Conservation (phyloP, 2,113 vertebrate genomes). For the Sorex fumeus region DNA sequence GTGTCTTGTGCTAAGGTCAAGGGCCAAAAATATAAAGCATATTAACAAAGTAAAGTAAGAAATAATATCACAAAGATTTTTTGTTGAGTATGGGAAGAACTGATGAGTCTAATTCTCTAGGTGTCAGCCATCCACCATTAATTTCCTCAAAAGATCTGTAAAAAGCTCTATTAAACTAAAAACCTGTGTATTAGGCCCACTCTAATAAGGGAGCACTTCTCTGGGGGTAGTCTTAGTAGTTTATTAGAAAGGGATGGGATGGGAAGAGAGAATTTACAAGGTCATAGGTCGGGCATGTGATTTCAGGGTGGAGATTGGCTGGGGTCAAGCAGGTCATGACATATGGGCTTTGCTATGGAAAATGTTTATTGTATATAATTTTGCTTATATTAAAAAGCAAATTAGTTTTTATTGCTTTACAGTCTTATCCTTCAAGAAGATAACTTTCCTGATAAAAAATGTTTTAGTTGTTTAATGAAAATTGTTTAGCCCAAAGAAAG, state of each 20-base stretch:
- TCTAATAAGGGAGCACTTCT: neutral
- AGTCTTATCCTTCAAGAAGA: neutral
- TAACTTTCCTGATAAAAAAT: neutral
- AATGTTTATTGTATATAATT: neutral
- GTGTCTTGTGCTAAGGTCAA: constrained; percentile 4
- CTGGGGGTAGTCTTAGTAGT: no score
- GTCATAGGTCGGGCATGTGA: neutral
- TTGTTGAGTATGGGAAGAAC: neutral
- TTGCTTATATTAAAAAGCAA: neutral
- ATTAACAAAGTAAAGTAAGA: neutral
- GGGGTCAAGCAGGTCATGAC: neutral
- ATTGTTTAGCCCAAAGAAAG: neutral
- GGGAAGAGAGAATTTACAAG: neutral
- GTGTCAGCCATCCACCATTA: neutral
- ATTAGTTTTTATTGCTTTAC: neutral
- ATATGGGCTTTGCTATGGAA: neutral
- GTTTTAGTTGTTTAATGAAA: neutral
- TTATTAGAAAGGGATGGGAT: neutral
- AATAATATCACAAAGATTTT: neutral
- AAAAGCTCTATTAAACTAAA: neutral
- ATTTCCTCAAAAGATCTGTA: neutral
- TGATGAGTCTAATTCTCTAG: neutral
- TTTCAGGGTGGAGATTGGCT: neutral
- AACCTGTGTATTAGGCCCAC: neutral
- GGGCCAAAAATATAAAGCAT: neutral